Percentiles rank a stretch among this genome's conserved stretches.
Conservation (phyloP, 2,888 invertebrate species). For the Drosophila prolongata region DNA sequence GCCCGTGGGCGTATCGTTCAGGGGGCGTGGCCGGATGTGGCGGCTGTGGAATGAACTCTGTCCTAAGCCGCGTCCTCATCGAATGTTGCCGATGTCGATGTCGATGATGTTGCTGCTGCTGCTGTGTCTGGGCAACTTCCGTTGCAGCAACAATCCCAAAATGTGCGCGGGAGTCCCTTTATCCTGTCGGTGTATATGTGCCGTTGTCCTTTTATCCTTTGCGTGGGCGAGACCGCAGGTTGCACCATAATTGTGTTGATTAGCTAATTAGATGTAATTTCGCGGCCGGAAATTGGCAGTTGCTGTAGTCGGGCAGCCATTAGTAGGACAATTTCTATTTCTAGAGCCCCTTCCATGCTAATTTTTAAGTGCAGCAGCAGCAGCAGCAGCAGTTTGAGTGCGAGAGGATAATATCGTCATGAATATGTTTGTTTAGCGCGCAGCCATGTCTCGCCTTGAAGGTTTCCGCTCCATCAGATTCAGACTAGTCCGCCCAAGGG, state of each 20-base stretch:
- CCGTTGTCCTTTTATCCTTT: constrained; percentile 10
- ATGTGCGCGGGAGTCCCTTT: constrained; percentile 2
- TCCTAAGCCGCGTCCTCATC: constrained; percentile 27
- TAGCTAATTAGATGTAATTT: constrained; percentile 77
- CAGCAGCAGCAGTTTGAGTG: constrained; percentile 15
- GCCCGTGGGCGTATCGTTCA: neutral
- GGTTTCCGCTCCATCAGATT: constrained; percentile 31
- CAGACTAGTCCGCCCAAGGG: neutral
- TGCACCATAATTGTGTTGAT: constrained; percentile 73
- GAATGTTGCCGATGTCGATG: constrained; percentile 28
- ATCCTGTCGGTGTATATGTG: neutral
- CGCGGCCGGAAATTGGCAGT: constrained; percentile 73
- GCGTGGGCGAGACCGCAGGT: constrained; percentile 26
- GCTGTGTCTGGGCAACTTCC: constrained; percentile 61
- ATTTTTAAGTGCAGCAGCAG: constrained; percentile 11
- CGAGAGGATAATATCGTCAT: constrained; percentile 66
- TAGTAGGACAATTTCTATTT: constrained; percentile 28
- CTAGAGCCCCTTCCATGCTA: constrained; percentile 24
- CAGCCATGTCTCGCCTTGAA: constrained; percentile 29
- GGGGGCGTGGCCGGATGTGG: constrained; percentile 34
- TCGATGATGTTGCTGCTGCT: constrained; percentile 16
- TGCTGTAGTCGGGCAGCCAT: constrained; percentile 43
- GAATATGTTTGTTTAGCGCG: constrained; percentile 69
- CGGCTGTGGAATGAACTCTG: constrained; percentile 18
- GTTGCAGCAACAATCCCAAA: constrained; percentile 36